phyloP scores from a whole-genome alignment of 2,113 vertebrate species.

The Tinamus guttatus region DNA sequence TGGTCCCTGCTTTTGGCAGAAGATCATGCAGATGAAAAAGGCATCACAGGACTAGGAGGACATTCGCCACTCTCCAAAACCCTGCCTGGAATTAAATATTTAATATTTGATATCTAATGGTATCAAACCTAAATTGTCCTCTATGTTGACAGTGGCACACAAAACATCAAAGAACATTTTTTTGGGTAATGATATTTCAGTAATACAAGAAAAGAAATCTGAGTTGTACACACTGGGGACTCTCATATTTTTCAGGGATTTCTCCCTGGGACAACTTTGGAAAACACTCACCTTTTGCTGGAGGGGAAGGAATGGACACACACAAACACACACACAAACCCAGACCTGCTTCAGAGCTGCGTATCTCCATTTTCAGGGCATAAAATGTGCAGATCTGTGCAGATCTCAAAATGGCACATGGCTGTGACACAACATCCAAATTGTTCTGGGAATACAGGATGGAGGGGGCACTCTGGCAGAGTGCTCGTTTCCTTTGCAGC shows the following conservation, averaged over 20 bases:
- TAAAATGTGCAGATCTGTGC: conserved; percentile 7
- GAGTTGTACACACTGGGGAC: background rate
- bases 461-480: conserved; percentile 61
- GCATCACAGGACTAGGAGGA: background rate
- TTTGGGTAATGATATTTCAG: background rate
- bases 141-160: background rate
- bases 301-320: background rate
- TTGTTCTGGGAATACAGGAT: conserved; percentile 52
- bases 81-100: background rate
- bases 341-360: background rate
- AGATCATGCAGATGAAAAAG: background rate
- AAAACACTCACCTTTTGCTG: background rate
- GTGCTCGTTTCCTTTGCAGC: background rate
- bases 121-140: background rate
- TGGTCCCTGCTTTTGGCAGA: background rate
- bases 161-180: background rate
- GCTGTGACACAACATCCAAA: background rate
- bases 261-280: background rate
- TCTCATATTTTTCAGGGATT: background rate
- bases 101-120: background rate
- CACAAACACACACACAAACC: background rate
- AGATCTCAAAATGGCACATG: conserved; percentile 24
- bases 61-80: background rate
- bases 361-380: background rate
- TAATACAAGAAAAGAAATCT: background rate